Base-by-base conservation (phyloP, 2,113 vertebrate species). In the Poeciliopsis retropinna region DNA sequence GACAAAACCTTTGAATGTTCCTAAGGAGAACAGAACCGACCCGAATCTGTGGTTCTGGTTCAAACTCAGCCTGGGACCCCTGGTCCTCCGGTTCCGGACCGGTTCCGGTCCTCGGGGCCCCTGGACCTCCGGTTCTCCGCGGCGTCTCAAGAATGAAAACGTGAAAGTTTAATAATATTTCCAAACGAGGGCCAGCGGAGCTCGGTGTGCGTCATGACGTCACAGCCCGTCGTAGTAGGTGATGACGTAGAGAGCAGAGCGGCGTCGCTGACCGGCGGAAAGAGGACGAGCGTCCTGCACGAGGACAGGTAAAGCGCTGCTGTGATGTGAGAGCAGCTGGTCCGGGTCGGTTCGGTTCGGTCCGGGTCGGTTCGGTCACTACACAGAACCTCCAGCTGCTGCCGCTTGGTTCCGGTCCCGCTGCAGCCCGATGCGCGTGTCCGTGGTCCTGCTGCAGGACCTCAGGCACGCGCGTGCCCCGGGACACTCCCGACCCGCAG, bases 221-320 rank as follows among this genome's bases (percentile, higher is more conserved):
- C 83, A 85, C 27, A 0, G 62, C 11, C 25, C 37, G 67, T 28
- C 39, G 69, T 67, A 41, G 30, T 60, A 30, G 77, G 27, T 22
- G 60, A 63, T 79, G 80, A 87, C 76, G 84, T 82, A 47, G 44
- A 11, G 14, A 66, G 32, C 22, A 22, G 68, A 72, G 57, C 67
- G 47, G 8, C 19, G 31, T 68, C 73, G 15, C 70, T 34, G 19
- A 81, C 60, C 60, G 70, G 75, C 82, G 70, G 69, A 66, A 76
- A 81, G 77, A 88, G 76, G 62, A 67, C 65, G 73, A 82, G 37
- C 82, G 66, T 86, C 85, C 78, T 83, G 80, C 76, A 75, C 67
- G 84, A 75, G 82, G 75, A 85, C 88, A 90, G 88, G 85, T 86
- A 84, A 79, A 73, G 47, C 73, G 54, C 27, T 37, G 64, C 7